Conservation (phyloP, 2,888 invertebrate genomes). For the Tubulanus polymorphus region DNA sequence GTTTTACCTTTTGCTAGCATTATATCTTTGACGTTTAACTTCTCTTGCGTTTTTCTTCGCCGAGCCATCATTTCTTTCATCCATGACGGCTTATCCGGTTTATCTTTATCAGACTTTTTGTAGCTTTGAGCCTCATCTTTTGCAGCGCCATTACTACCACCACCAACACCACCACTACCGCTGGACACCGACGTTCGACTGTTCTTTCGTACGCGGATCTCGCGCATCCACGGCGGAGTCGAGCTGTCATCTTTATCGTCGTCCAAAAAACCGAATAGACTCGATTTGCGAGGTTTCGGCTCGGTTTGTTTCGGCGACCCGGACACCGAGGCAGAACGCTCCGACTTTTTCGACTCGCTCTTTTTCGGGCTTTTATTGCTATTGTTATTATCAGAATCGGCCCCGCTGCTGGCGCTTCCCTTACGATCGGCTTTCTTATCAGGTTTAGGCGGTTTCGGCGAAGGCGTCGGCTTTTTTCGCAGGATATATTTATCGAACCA, state of each 20-base stretch:
- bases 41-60: slow-evolving; percentile 1
- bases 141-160: too few species aligned
- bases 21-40: not conserved
- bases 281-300: not conserved
- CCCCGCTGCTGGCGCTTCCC: not conserved
- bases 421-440: not conserved
- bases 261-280: not conserved
- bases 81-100: not conserved
- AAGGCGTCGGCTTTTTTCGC: not conserved
- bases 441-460: not conserved
- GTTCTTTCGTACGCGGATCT: not conserved
- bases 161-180: too few species aligned
- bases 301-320: not conserved
- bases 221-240: not conserved
- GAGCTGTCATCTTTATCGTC: not conserved
- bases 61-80: not conserved
- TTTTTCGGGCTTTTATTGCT: not conserved
- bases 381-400: not conserved
- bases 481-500: not conserved
- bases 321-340: not conserved
- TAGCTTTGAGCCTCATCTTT: not conserved
- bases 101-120: not conserved
- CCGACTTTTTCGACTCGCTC: not conserved
- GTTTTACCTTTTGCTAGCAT: too few species aligned
- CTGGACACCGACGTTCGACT: too few species aligned